These are phyloP conservation scores for Dione juno DNA, from an alignment of 2,888 invertebrate genomes.

Conservation along the genomic window DNA sequence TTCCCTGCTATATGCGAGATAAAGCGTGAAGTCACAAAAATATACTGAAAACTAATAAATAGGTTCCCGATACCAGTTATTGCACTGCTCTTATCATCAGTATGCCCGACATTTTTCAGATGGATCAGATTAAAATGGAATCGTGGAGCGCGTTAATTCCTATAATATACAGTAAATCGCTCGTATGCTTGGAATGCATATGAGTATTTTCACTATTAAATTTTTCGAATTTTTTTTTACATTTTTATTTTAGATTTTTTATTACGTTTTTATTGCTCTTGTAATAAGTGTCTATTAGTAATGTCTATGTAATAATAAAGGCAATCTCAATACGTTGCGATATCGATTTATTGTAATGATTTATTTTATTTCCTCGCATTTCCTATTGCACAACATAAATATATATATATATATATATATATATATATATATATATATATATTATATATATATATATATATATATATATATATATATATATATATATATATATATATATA, in stretches of 20 bases:
- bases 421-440: no score
- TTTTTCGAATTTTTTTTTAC: not conserved
- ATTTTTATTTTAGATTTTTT: not conserved
- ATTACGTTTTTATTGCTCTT: not conserved
- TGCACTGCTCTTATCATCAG: not conserved
- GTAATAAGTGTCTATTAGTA: not conserved
- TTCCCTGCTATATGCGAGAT: no score
- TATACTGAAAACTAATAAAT: not conserved
- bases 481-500: no score
- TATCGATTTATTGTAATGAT: no score
- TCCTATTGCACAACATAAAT: no score
- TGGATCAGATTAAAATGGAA: not conserved
- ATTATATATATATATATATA: no score
- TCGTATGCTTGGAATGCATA: not conserved
- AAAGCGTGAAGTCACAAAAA: no score
- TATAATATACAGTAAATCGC: conserved; percentile 5
- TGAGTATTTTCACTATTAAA: not conserved
- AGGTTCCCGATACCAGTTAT: not conserved
- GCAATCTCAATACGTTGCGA: no score
- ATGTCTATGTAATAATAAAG: no score
- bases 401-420: no score
- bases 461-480: no score
- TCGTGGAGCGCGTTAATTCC: not conserved
- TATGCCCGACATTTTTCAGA: not conserved
- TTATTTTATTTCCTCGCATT: no score